Evolutionary conservation across 2,797 vertebrate genomes (phyloP).

Genomic region (Sternarchorhynchus goeldii): DNA sequence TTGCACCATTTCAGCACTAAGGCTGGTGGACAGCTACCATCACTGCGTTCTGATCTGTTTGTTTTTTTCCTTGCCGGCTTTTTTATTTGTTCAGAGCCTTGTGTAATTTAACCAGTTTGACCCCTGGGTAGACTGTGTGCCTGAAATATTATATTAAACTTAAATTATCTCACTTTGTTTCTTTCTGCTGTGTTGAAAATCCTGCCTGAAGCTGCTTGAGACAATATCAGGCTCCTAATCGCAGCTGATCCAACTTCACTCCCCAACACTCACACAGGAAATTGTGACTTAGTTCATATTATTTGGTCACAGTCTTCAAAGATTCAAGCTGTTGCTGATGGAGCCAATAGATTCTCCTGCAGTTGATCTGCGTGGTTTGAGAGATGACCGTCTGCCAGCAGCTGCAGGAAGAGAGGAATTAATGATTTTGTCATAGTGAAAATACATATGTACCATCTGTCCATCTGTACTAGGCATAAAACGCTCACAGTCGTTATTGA

Average conservation of each 20-base stretch:
- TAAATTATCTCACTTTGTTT: conserved; percentile 28
- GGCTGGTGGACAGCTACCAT: conserved; percentile 39
- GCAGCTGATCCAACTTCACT: not conserved
- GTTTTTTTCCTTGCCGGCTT: not conserved
- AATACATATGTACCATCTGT: conserved; percentile 43
- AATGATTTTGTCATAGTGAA: conserved; percentile 5
- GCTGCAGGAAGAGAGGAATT: conserved; percentile 8
- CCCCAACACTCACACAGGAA: too few relatives aligned
- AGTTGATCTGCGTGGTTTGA: not conserved
- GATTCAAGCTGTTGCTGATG: not conserved
- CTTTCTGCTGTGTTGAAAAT: not conserved
- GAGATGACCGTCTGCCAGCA: conserved; percentile 1
- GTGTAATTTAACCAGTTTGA: conserved; percentile 13
- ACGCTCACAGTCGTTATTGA: conserved; percentile 35
- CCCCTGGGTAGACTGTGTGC: conserved; percentile 6
- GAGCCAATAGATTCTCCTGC: not conserved
- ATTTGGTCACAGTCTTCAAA: not conserved
- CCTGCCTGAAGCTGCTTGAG: not conserved
- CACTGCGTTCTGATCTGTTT: not conserved
- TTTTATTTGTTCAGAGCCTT: conserved; percentile 12
- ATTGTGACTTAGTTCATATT: not conserved
- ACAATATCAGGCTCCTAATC: not conserved
- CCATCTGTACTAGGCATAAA: conserved; percentile 19
- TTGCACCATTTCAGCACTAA: conserved; percentile 44
- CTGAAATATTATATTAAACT: conserved; percentile 28